Evolutionary conservation across 2,888 invertebrate species (phyloP), one percentile per base, ranked within the genome.

Genomic region (Dromius quadrimaculatus): DNA sequence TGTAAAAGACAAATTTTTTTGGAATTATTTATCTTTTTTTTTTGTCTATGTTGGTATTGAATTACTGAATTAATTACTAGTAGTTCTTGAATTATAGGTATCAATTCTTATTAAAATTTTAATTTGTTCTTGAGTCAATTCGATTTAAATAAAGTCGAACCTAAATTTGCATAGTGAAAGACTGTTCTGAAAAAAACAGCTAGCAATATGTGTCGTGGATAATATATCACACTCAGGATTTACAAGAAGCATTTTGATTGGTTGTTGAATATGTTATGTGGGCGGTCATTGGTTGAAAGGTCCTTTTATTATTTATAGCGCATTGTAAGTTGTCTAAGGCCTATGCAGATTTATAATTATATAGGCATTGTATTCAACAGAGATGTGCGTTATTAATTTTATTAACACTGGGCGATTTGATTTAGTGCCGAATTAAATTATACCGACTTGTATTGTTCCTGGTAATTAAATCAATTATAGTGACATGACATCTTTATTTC

Each of bases 271-370:
- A 15, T 20, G 36, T 59, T 17, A 36, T 36, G 59, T 59, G 59
- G 59, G 59, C 36, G 20, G 4, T 11, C 36, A 54, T 54, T 54
- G 50, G 50, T n/a, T 54, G 22, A 36, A 17, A 47, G 47, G 22
- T 47, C 50, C 23, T 54, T 23, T 54, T 36, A 59, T 59, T 36
- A 59, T 59, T 59, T 8, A 59, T 59, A 15, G 59, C 17, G 59
- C 19, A 59, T 59, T 59, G 59, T 36, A 13, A n/a, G 17, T 19
- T 15, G 57, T 57, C 34, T 57, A 57, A 41, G 23, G 41, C 38
- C 13, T 63, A 63, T 63, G 63, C 63, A 63, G 45, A 63, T 63
- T 63, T 28, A 41, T 43, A 23, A 63, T 63, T 63, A 43, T 43
- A 43, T 57, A 43, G 34, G 59, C 36, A 59, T 59, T 59, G 59